phyloP scores from a whole-genome alignment of 2,113 vertebrate species.

The Seriola rivoliana region DNA sequence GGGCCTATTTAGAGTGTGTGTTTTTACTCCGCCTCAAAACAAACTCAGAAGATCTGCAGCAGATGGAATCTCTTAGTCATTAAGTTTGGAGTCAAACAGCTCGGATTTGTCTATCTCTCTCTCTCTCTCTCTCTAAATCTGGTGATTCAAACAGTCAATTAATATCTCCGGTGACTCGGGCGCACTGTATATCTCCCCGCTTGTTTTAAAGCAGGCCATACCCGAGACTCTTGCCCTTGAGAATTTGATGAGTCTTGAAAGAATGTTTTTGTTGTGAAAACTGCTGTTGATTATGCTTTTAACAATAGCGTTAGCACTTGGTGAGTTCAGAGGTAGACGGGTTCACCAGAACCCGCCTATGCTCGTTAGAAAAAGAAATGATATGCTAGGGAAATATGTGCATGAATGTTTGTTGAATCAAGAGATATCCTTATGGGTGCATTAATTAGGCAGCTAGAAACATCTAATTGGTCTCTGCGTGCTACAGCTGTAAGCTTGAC shows the following conservation, averaged over 20 bases:
- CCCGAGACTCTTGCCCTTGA: background rate
- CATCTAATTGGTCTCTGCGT: conserved; percentile 75
- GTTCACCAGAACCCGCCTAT: conserved; percentile 1
- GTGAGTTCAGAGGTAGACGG: conserved; percentile 31
- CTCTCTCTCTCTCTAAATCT: conserved; percentile 17
- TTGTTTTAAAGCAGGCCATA: background rate
- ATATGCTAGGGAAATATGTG: conserved; percentile 39
- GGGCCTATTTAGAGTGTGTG: conserved; percentile 56
- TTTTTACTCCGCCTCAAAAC: conserved; percentile 59
- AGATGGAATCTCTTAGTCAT: conserved; percentile 72
- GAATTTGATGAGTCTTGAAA: conserved; percentile 37
- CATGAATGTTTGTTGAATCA: conserved; percentile 65
- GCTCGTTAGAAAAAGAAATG: conserved; percentile 50
- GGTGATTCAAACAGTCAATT: conserved; percentile 43
- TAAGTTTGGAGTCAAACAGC: conserved; percentile 67
- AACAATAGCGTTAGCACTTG: conserved; percentile 16
- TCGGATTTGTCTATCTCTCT: background rate
- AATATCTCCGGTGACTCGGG: conserved; percentile 42
- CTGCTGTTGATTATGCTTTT: conserved; percentile 31
- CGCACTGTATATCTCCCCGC: background rate
- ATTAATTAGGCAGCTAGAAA: conserved; percentile 72
- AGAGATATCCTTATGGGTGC: conserved; percentile 63
- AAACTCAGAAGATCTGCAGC: conserved; percentile 65
- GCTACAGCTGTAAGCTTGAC: conserved; percentile 54
- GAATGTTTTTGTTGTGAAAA: conserved; percentile 8